These are phyloP conservation scores for Tor tambroides DNA, from an alignment of 2,113 vertebrate species.

Conservation along the genomic window DNA sequence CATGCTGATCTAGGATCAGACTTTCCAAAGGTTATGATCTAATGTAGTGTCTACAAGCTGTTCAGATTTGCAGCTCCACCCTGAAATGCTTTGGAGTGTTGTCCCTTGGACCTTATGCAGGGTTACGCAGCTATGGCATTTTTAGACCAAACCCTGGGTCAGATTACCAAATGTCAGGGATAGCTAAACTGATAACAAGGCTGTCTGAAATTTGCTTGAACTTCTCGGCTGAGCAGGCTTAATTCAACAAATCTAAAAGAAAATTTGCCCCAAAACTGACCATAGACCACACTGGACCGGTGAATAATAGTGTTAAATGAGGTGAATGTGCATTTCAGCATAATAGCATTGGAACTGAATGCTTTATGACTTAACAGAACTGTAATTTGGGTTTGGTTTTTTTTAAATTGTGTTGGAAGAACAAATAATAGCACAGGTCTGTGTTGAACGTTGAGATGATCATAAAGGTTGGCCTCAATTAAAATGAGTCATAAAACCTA, in stretches of 20 bases:
- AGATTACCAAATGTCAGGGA: slow-evolving; percentile 20
- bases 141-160: slow-evolving; percentile 22
- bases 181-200: slow-evolving; percentile 9
- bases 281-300: neutral
- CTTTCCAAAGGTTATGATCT: neutral
- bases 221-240: neutral
- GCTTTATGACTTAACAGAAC: neutral
- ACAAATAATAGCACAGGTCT: neutral
- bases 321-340: neutral
- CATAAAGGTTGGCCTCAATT: neutral
- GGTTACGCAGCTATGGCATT: neutral
- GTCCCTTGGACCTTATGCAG: slow-evolving; percentile 5
- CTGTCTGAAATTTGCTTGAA: neutral
- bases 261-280: neutral
- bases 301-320: neutral
- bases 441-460: neutral
- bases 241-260: neutral
- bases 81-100: slow-evolving; percentile 15
- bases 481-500: neutral
- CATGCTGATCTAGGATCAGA: neutral
- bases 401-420: neutral
- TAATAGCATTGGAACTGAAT: neutral
- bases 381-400: neutral
- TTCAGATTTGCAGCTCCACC: slow-evolving; percentile 6
- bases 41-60: neutral